Percentiles rank a stretch among this genome's conserved stretches.
Evolutionary conservation across 2,797 vertebrate genomes (phyloP).

Genomic region (Characodon lateralis): DNA sequence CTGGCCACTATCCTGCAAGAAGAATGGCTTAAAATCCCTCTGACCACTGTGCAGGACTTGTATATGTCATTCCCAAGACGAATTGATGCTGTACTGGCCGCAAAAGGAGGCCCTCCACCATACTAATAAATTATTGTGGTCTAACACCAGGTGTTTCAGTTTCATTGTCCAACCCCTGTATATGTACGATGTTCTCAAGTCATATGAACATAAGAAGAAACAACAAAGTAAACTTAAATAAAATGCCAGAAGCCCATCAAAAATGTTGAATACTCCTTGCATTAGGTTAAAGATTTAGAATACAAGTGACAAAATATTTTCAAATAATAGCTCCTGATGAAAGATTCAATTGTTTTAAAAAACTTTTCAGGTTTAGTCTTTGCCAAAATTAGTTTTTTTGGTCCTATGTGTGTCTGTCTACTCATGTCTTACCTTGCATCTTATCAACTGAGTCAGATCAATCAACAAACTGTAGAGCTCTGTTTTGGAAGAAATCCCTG

Average conservation of each 20-base stretch:
- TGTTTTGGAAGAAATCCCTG: neutral
- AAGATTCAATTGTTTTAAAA: neutral
- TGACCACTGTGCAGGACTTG: too few relatives aligned
- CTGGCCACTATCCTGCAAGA: too few relatives aligned
- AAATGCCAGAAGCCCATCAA: neutral
- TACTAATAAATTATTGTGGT: too few relatives aligned
- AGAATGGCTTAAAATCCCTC: too few relatives aligned
- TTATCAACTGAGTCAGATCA: neutral
- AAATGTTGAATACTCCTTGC: slow-evolving; percentile 17
- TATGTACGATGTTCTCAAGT: neutral
- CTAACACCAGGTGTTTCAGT: too few relatives aligned
- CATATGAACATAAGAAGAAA: slow-evolving; percentile 16
- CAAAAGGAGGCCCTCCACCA: too few relatives aligned
- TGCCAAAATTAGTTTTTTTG: neutral
- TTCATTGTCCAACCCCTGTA: neutral
- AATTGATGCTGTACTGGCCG: too few relatives aligned
- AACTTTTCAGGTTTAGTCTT: neutral
- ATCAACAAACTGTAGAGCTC: neutral
- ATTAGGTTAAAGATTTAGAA: slow-evolving; percentile 19
- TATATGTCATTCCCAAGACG: too few relatives aligned
- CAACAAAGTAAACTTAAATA: neutral
- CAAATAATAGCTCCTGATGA: neutral
- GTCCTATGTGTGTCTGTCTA: neutral
- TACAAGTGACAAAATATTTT: neutral
- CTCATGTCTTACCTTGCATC: neutral